Evolutionary conservation across 2,888 invertebrate species (phyloP), one percentile per base, ranked within the genome.

Genomic region (Orthonevra nobilis): DNA sequence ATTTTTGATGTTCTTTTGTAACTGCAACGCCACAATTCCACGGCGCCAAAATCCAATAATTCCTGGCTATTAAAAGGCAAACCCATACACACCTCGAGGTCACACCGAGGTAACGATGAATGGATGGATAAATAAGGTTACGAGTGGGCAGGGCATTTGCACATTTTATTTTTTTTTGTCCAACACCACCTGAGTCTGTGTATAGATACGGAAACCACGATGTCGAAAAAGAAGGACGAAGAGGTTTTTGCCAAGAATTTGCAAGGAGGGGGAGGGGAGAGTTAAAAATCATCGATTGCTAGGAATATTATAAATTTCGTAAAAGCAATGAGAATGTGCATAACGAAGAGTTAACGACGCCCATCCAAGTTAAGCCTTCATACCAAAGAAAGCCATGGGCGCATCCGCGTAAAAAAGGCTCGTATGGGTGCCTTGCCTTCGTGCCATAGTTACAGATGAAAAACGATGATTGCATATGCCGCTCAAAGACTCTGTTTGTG

Each of bases 391-490:
- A 68, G 61, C 63, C 74, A 74, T 81, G 66, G 79, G 73, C n/a
- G n/a, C 68, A 74, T 74, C 48, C 68, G 56, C 61, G 75, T 63
- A 66, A 63, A 64, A 23, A 69, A 52, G 52, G 34, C 38, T 70
- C 20, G 40, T 40, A 58, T 63, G 23, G 32, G 28, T 34, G 30
- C 60, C 60, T 50, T 48, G 66, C 23, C 44, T 68, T 70, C 32
- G 52, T 73, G 73, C 74, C 68, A 68, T 63, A 68, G 63, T 74
- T 81, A 74, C 74, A 81, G 73, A 81, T 81, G 81, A 81, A 81
- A 81, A 81, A 81, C 81, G 81, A 68, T 81, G 81, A 81, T 81
- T 81, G 68, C 73, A 73, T 79, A 66, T 73, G 61, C 73, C 79
- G 79, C 79, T 63, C 72, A 17, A 54, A 15, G 30, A 23, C 50